Base-by-base conservation (phyloP, 2,113 vertebrate genomes). In the Aphelocoma coerulescens region DNA sequence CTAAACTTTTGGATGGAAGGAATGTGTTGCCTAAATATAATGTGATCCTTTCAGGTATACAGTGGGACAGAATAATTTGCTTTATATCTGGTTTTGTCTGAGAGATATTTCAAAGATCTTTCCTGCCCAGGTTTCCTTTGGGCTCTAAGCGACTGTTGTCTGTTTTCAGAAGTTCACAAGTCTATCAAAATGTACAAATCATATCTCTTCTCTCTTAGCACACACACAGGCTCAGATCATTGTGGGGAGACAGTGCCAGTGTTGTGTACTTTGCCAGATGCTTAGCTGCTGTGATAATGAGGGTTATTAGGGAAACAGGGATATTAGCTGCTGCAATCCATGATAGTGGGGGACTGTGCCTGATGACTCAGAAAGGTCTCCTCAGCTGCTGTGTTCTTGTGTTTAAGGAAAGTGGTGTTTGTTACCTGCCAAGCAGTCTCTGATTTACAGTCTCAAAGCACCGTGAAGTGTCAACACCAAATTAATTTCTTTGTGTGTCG, bases 331-430 rank as follows among this genome's bases (percentile, higher is more conserved):
- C 86, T 81, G 91, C 80, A 91, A 37, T 91, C 83, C 43, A 6
- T 67, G 93, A 78, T 95, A 78, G 95, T 91, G 91, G 86, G 91
- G 83, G 94, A 95, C 81, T 96, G 76, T 65, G 86, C 89, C 72
- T 86, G 91, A 85, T 95, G 89, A 93, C 93, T 95, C 93, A 95
- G 86, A 97, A 93, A 95, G 89, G 91, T 92, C 91, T 95, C 59
- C 72, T 93, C 14, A 0, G 92, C 88, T 92, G 85, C 91, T 92
- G 72, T 89, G 94, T 48, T 92, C 80, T 82, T 84, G 83, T 89
- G 76, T 93, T 91, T 95, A 91, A 93, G 86, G 80, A 90, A 88
- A 78, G 39, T 91, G 39, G 59, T 92, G 79, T 92, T 95, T 90
- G 85, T 94, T 86, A 90, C 96, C 91, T 94, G 94, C 85, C 88